Base-by-base conservation (phyloP, 2,113 vertebrate genomes). In the Seriola aureovittata region DNA sequence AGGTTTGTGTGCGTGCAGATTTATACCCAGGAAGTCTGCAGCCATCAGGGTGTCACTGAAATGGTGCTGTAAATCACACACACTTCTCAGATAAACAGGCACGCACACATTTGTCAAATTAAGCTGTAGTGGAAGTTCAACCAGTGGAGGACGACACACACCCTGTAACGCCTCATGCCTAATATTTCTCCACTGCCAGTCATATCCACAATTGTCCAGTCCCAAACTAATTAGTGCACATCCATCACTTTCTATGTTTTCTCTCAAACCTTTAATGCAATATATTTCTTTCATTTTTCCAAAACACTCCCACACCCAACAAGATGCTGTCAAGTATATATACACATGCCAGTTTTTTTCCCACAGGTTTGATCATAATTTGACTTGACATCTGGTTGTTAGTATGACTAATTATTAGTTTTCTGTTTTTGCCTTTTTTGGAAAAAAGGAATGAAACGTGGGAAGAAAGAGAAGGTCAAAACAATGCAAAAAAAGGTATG, bases 1-100 rank as follows among this genome's bases (percentile, higher is more conserved):
- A 64, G 13, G 50, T 74, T 29, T 25, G 36, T 59, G 79, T 68
- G 12, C 60, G 44, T 68, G 36, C 54, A 40, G 63, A 86, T 76
- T 74, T 77, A 78, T 79, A 60, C 57, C 25, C 40, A 68, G 42
- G 52, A 88, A 75, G 65, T 50, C 57, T 83, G 57, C n/a, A 17
- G 64, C 59, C 50, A 78, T 67, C 36, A 62, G n/a, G 16, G 36
- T 29, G 40, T 38, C 75, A 42, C 67, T 65, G 48, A 70, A 81
- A 74, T 52, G 52, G 23, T 32, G n/a, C 38, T 59, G 29, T 60
- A 76, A 85, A 87, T 83, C 74, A 69, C 40, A 67, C 55, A 59
- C 23, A 48, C 69, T 78, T 69, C 42, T 54, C 19, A 62, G 50
- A 68, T 66, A 75, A 75, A 68, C 84, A 72, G 17, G 29, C 58